Percentiles rank a stretch among this genome's conserved stretches.
These are phyloP conservation scores for Blera fallax DNA, from an alignment of 2,888 invertebrate genomes.

Conservation along the genomic window DNA sequence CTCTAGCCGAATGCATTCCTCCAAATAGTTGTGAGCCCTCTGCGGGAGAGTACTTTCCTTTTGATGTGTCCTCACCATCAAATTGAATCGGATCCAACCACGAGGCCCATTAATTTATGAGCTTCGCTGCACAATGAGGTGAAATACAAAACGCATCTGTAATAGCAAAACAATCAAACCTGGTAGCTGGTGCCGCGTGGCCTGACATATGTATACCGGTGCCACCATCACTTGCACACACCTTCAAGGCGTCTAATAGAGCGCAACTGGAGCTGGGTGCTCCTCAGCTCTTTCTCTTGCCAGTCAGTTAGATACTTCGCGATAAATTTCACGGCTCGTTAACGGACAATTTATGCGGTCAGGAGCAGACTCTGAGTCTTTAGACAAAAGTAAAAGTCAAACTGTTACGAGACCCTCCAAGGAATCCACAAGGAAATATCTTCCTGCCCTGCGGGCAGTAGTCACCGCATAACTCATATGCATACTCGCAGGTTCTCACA, in stretches of 20 bases:
- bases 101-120: conserved; percentile 59
- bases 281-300: conserved; percentile 10
- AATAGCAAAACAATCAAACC: conserved; percentile 59
- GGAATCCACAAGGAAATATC: background rate
- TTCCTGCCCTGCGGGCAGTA: conserved; percentile 30
- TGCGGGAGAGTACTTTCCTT: conserved; percentile 38
- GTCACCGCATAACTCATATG: conserved; percentile 59
- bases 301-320: conserved; percentile 42
- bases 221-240: conserved; percentile 27
- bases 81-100: conserved; percentile 34
- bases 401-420: conserved; percentile 11
- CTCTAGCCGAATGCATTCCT: background rate
- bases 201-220: conserved; percentile 18
- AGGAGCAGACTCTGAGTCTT: conserved; percentile 13
- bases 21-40: background rate
- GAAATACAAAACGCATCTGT: conserved; percentile 63
- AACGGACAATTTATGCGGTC: conserved; percentile 64
- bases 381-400: conserved; percentile 68
- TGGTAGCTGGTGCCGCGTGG: background rate
- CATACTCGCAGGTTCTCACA: conserved; percentile 47
- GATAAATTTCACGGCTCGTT: conserved; percentile 72
- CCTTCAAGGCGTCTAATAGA: conserved; percentile 48
- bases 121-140: conserved; percentile 68
- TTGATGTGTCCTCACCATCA: conserved; percentile 49
- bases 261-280: conserved; percentile 26